phyloP scores from a whole-genome alignment of 2,888 invertebrate species.

The Tenthredo mesomela region DNA sequence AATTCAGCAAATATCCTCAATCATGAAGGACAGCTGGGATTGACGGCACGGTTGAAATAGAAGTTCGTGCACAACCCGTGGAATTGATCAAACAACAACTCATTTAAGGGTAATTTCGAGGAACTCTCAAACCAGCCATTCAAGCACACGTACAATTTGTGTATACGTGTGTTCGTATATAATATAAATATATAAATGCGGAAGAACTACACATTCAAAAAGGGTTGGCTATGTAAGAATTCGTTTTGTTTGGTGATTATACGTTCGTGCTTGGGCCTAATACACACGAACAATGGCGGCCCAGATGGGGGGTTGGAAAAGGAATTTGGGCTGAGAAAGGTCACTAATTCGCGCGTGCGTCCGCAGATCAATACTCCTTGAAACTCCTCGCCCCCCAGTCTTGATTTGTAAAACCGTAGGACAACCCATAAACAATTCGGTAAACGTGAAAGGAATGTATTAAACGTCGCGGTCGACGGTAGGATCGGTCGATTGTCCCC shows the following conservation, averaged over 20 bases:
- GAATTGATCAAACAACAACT: constrained; percentile 46
- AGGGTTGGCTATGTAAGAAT: neutral
- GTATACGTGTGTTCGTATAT: neutral
- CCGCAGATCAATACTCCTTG: constrained; percentile 47
- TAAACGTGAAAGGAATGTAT: constrained; percentile 46
- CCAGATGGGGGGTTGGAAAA: constrained; percentile 11
- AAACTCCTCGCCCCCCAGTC: constrained; percentile 32
- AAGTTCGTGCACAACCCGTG: constrained; percentile 35
- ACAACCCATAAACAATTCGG: constrained; percentile 49
- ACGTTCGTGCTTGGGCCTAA: constrained; percentile 7
- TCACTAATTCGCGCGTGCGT: constrained; percentile 50
- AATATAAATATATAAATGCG: neutral
- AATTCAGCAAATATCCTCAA: constrained; percentile 2
- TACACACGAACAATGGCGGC: neutral
- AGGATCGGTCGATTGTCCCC: constrained; percentile 32
- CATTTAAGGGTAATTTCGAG: constrained; percentile 21
- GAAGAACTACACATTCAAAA: neutral
- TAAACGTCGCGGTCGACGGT: constrained; percentile 4
- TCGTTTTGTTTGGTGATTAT: constrained; percentile 23
- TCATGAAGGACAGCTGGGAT: neutral
- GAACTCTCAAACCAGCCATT: neutral
- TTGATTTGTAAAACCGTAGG: constrained; percentile 47
- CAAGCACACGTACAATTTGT: neutral
- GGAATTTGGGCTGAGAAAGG: constrained; percentile 29
- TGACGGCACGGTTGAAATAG: constrained; percentile 1